A percentile compares a stretch with the other conserved stretches of the same genome.
phyloP scores from a whole-genome alignment of 2,888 invertebrate species.

The Isotomurus palustris region DNA sequence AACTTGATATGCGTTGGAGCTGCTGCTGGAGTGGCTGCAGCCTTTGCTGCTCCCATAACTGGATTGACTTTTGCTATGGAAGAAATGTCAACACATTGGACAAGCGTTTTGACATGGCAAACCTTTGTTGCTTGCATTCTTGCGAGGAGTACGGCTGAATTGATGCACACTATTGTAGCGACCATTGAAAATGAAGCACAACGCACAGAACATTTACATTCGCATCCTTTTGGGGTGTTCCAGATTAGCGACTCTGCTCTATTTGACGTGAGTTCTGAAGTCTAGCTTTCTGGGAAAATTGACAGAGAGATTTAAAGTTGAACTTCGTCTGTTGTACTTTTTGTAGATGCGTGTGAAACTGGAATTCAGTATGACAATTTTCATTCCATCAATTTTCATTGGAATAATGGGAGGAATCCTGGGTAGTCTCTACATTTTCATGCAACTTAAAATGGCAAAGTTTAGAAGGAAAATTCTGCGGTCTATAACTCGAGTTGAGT shows the following conservation, averaged over 20 bases:
- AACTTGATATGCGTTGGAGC: conserved; percentile 48
- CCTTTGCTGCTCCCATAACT: conserved; percentile 52
- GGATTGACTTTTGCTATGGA: conserved; percentile 46
- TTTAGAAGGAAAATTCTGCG: conserved; percentile 48
- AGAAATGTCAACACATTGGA: conserved; percentile 27
- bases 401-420: conserved; percentile 51
- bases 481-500: conserved; percentile 44
- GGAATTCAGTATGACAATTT: conserved; percentile 50
- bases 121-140: conserved; percentile 18
- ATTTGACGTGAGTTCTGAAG: conserved; percentile 11
- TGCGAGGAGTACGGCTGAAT: conserved; percentile 11
- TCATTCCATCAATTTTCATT: conserved; percentile 51
- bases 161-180: conserved; percentile 3
- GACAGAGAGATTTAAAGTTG: background rate
- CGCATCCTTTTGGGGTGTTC: background rate
- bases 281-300: background rate
- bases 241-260: conserved; percentile 9
- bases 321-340: background rate
- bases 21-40: conserved; percentile 51
- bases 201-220: background rate
- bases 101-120: conserved; percentile 51
- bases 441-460: conserved; percentile 51
- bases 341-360: conserved; percentile 49
- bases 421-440: conserved; percentile 51
- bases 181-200: conserved; percentile 3